phyloP scores from a whole-genome alignment of 1,140 invertebrate species.

The Acromyrmex heyeri region DNA sequence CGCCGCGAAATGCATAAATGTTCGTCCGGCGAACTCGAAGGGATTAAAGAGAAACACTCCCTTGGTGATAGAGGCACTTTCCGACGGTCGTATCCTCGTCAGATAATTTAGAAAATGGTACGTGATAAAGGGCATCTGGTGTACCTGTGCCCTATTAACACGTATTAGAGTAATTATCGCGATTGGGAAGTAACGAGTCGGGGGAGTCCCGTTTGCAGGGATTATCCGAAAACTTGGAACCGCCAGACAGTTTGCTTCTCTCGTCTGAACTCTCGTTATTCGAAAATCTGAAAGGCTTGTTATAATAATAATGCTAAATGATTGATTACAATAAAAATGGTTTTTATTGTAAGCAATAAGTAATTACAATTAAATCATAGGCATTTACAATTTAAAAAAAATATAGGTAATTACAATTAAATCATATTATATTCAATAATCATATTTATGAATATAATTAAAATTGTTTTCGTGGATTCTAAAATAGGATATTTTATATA shows the following conservation, averaged over 20 bases:
- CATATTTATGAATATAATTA: too few relatives aligned
- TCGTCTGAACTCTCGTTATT: not conserved
- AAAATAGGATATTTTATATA: not conserved
- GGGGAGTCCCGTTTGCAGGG: slow-evolving; percentile 16
- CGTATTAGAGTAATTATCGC: slow-evolving; percentile 57
- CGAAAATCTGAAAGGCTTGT: not conserved
- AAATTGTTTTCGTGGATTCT: too few relatives aligned
- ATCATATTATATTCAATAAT: too few relatives aligned
- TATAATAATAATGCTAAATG: not conserved
- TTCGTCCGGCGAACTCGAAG: slow-evolving; percentile 9
- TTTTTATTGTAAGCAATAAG: too few relatives aligned
- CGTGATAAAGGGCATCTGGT: slow-evolving; percentile 57
- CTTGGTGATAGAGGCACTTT: slow-evolving; percentile 4
- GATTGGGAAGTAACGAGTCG: slow-evolving; percentile 55
- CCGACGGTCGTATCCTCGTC: slow-evolving; percentile 26
- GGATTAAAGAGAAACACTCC: slow-evolving; percentile 33
- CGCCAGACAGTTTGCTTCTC: not conserved
- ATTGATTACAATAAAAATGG: not conserved
- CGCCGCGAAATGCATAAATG: slow-evolving; percentile 20
- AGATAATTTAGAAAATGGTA: slow-evolving; percentile 62
- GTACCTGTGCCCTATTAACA: slow-evolving; percentile 54
- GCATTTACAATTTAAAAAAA: too few relatives aligned
- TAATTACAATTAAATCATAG: not conserved
- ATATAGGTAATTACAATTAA: not conserved
- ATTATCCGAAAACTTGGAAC: slow-evolving; percentile 21